These are phyloP conservation scores for Alviniconcha marisindica DNA, from an alignment of 1,140 invertebrate genomes.

Conservation along the genomic window DNA sequence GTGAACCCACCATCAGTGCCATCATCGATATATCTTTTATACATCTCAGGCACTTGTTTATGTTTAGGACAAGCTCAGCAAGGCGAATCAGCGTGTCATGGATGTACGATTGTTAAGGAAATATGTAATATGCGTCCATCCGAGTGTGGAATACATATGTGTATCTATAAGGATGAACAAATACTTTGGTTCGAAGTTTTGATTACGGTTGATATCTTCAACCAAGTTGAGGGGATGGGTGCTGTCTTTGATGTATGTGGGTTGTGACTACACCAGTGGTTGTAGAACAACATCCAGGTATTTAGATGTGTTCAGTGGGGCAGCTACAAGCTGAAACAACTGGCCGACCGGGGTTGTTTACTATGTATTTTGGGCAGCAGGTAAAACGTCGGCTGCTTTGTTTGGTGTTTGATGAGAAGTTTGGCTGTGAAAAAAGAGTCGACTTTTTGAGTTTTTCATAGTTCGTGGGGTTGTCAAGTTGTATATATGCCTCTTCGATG, in stretches of 20 bases:
- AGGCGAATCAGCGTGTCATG: background rate
- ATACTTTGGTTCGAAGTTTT: too few species aligned
- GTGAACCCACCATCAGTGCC: too few species aligned
- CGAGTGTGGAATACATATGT: background rate
- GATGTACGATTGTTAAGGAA: background rate
- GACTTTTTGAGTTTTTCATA: too few species aligned
- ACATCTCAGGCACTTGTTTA: too few species aligned
- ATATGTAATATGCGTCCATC: too few species aligned
- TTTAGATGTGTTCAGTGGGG: background rate
- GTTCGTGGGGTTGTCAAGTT: too few species aligned
- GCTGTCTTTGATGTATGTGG: background rate
- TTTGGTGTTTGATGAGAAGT: slow-evolving; percentile 3
- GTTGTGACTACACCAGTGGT: background rate
- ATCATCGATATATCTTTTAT: too few species aligned
- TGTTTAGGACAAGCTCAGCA: slow-evolving; percentile 11
- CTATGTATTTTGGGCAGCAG: background rate
- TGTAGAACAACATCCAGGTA: background rate
- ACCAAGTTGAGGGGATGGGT: background rate
- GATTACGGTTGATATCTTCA: background rate
- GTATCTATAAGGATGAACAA: background rate
- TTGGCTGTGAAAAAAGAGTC: too few species aligned
- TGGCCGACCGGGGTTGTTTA: background rate
- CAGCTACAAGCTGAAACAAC: background rate
- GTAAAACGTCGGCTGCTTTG: background rate
- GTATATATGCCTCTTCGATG: too few species aligned